These are phyloP conservation scores for Limulus polyphemus DNA, from an alignment of 2,888 invertebrate species.

Conservation along the genomic window DNA sequence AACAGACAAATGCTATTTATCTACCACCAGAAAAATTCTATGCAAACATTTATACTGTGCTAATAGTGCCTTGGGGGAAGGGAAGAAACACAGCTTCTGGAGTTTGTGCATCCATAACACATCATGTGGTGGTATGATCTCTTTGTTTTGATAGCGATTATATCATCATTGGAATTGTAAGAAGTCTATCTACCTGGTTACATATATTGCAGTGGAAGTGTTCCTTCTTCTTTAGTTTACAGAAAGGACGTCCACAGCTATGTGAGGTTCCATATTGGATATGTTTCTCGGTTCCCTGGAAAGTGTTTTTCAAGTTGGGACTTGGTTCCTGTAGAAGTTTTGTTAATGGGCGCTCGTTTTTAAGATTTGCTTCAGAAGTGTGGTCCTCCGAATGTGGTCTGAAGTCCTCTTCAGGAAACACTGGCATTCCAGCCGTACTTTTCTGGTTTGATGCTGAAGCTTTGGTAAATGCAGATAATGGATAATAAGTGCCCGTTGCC, in stretches of 20 bases:
- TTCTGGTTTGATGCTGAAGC: too few relatives aligned
- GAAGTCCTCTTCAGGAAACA: neutral
- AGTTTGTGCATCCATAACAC: too few relatives aligned
- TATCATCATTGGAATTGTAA: too few relatives aligned
- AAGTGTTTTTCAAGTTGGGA: constrained; percentile 14
- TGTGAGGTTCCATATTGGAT: constrained; percentile 50
- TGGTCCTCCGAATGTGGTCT: neutral
- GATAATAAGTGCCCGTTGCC: constrained; percentile 84
- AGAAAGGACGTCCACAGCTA: constrained; percentile 61
- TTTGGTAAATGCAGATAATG: constrained; percentile 49
- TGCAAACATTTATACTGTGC: too few relatives aligned
- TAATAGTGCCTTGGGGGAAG: too few relatives aligned
- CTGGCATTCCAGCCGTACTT: neutral
- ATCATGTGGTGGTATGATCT: too few relatives aligned
- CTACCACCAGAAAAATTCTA: too few relatives aligned
- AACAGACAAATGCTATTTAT: too few relatives aligned
- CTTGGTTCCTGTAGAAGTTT: constrained; percentile 19
- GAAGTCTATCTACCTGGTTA: constrained; percentile 46
- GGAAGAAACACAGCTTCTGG: too few relatives aligned
- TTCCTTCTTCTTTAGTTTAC: constrained; percentile 61
- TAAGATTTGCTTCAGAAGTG: neutral
- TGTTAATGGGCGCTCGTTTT: constrained; percentile 13
- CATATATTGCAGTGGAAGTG: constrained; percentile 69
- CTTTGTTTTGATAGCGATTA: too few relatives aligned
- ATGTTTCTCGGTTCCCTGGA: constrained; percentile 25